Evolutionary conservation across 92 coral and sea anemone species (phyloP).

Genomic region (Parazoanthus atlanticus): DNA sequence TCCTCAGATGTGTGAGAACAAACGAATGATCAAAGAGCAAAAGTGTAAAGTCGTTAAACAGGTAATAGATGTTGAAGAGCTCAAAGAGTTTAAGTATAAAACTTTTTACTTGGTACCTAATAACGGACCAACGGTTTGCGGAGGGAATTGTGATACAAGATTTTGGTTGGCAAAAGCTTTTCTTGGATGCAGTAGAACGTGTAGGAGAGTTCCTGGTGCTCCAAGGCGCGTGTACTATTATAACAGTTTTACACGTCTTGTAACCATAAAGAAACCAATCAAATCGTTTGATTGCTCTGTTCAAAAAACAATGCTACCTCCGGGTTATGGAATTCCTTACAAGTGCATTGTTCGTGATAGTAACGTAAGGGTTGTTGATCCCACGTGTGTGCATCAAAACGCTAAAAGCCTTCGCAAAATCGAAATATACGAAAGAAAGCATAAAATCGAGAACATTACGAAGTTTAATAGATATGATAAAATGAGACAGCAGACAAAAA

Average conservation of each 20-base stretch:
- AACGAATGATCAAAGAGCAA: neutral
- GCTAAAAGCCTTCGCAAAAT: neutral
- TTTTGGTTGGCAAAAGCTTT: neutral
- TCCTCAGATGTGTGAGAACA: constrained; percentile 38
- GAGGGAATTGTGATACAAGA: neutral
- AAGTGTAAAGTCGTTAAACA: neutral
- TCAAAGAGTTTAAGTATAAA: neutral
- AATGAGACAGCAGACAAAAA: constrained; percentile 29
- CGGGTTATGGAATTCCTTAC: constrained; percentile 4
- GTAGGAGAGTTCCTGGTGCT: neutral
- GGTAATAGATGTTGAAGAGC: neutral
- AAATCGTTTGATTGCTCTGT: neutral
- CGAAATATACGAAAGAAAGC: neutral
- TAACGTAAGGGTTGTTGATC: constrained; percentile 26
- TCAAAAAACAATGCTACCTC: neutral
- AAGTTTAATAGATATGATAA: constrained; percentile 14
- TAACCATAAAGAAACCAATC: neutral
- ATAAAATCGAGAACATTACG: neutral
- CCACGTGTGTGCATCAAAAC: constrained; percentile 37
- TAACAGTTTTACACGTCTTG: neutral
- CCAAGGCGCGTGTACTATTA: constrained; percentile 12
- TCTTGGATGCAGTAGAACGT: constrained; percentile 16
- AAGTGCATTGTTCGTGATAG: constrained; percentile 8
- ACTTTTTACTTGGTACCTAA: neutral
- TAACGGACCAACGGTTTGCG: neutral